These are phyloP conservation scores for Spilogale gracilis DNA, from an alignment of 2,113 vertebrate genomes.

Conservation along the genomic window DNA sequence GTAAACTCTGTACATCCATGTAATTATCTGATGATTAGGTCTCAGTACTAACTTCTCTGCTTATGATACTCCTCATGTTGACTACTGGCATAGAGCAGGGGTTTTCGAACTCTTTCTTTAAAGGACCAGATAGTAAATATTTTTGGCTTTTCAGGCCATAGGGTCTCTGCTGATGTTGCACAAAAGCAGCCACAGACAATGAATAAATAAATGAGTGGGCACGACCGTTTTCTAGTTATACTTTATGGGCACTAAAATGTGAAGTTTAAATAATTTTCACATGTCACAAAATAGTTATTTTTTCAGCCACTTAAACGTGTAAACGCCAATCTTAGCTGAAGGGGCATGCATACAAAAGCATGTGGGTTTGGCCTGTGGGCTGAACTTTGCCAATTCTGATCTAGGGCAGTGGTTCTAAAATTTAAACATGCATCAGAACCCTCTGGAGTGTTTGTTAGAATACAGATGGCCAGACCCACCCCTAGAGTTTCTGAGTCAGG, in stretches of 20 bases:
- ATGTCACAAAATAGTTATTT: background rate
- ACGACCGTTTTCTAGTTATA: background rate
- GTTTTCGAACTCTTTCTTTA: conserved; percentile 9
- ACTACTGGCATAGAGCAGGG: background rate
- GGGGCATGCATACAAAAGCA: background rate
- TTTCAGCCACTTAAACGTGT: conserved; percentile 1
- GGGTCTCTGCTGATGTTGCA: background rate
- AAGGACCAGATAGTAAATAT: conserved; percentile 10
- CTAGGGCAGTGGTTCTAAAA: conserved; percentile 5
- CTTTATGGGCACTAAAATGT: conserved; percentile 53
- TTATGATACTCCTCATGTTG: background rate
- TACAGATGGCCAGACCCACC: background rate
- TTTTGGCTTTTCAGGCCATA: background rate
- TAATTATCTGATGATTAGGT: background rate
- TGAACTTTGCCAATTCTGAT: background rate
- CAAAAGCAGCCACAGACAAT: conserved; percentile 22
- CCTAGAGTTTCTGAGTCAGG: background rate
- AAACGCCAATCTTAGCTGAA: background rate
- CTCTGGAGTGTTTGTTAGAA: background rate
- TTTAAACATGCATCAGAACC: background rate
- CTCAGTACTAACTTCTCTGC: conserved; percentile 45
- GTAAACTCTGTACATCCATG: background rate
- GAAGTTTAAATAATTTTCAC: conserved; percentile 31
- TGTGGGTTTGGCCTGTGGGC: background rate
- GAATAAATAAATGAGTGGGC: background rate